Evolutionary conservation across 2,888 invertebrate species (phyloP).

Genomic region (Elegia similella): DNA sequence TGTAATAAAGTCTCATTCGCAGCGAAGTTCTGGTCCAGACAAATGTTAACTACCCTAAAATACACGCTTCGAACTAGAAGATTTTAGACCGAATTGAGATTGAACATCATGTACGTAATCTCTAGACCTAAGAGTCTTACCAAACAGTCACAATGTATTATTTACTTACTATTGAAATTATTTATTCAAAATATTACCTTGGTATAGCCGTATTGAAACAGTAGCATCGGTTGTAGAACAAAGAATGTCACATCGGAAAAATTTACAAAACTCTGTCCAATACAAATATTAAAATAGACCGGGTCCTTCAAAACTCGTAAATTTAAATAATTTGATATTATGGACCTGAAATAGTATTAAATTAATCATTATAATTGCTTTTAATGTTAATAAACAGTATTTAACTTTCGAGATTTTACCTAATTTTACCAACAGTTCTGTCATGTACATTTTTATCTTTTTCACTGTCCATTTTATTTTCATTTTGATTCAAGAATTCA

Average conservation of each 20-base stretch:
- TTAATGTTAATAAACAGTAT: not conserved
- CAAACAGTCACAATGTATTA: too few species aligned
- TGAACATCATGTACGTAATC: too few species aligned
- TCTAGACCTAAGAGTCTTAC: too few species aligned
- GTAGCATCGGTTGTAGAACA: constrained; percentile 83
- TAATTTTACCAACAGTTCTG: not conserved
- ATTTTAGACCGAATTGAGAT: too few species aligned
- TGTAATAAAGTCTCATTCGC: too few species aligned
- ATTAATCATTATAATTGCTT: constrained; percentile 18
- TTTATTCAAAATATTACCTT: constrained; percentile 40
- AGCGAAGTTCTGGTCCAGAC: too few species aligned
- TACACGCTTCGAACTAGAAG: too few species aligned
- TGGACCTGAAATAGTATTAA: constrained; percentile 39
- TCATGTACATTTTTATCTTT: constrained; percentile 13
- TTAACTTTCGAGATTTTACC: not conserved
- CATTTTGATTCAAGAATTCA: constrained; percentile 41
- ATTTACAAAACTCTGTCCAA: constrained; percentile 83
- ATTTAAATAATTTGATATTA: constrained; percentile 62
- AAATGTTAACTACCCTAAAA: too few species aligned
- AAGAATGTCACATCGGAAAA: constrained; percentile 84
- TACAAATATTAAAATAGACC: constrained; percentile 79
- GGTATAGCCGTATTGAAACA: constrained; percentile 79
- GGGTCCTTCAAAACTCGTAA: constrained; percentile 74
- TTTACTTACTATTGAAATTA: not conserved
- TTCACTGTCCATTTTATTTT: constrained; percentile 18